phyloP scores from a whole-genome alignment of 2,797 vertebrate species.

The Galago senegalensis region DNA sequence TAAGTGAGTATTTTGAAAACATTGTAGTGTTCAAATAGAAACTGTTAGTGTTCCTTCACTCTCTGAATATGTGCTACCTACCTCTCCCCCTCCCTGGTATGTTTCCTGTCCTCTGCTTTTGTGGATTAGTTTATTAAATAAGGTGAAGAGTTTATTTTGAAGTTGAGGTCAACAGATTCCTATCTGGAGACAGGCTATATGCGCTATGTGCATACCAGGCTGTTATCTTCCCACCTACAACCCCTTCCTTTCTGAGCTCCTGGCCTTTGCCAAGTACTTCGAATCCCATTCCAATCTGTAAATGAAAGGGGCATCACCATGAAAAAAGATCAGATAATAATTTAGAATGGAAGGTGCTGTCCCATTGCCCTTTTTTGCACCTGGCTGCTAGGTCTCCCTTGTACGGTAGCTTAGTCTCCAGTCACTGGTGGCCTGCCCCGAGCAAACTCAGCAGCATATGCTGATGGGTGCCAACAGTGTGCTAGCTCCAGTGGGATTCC shows the following conservation, averaged over 20 bases:
- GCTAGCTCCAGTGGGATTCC: constrained; percentile 74
- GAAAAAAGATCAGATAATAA: constrained; percentile 1
- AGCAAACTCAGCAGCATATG: background rate
- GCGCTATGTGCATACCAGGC: background rate
- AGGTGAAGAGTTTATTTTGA: constrained; percentile 50
- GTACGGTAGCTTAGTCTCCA: background rate
- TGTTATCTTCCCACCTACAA: background rate
- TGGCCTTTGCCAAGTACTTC: constrained; percentile 13
- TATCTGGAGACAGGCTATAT: constrained; percentile 1
- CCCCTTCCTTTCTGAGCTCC: constrained; percentile 29
- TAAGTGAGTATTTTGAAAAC: background rate
- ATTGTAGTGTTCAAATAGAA: constrained; percentile 5
- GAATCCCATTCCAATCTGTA: constrained; percentile 3
- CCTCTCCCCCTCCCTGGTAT: background rate
- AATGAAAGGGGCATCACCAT: constrained; percentile 20
- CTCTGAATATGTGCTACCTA: background rate
- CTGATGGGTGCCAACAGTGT: background rate
- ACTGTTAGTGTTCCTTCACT: background rate
- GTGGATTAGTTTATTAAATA: constrained; percentile 13
- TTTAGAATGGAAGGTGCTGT: background rate
- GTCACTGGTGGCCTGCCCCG: background rate
- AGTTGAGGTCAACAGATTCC: constrained; percentile 55
- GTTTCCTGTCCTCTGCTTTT: constrained; percentile 3
- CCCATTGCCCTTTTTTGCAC: background rate
- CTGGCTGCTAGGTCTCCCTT: background rate